A percentile compares a stretch with the other conserved stretches of the same genome.
Conservation (phyloP, 2,888 invertebrate genomes). For the Apodemia hepburni region DNA sequence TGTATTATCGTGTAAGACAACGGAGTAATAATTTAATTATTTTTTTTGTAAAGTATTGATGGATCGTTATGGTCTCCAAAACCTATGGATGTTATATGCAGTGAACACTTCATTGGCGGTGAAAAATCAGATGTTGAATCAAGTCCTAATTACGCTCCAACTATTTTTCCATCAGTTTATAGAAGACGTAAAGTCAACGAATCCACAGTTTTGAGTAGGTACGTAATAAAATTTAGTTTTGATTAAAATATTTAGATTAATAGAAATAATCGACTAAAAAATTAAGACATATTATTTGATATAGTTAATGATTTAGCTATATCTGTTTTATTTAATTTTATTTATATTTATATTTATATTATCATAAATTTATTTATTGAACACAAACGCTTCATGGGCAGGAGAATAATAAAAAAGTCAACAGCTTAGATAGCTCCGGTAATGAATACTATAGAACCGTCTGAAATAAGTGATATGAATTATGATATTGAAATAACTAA, state of each 20-base stretch:
- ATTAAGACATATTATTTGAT: neutral
- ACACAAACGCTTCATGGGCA: too few relatives aligned
- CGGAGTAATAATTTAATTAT: slow-evolving; percentile 6
- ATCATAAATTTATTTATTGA: too few relatives aligned
- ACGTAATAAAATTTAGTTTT: neutral
- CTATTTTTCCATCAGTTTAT: slow-evolving; percentile 15
- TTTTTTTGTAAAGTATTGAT: slow-evolving; percentile 22
- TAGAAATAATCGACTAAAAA: too few relatives aligned
- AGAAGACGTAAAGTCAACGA: neutral
- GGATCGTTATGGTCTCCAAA: slow-evolving; percentile 24
- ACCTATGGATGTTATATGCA: slow-evolving; percentile 21
- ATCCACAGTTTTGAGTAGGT: slow-evolving; percentile 9
- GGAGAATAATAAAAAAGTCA: too few relatives aligned
- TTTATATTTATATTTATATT: too few relatives aligned
- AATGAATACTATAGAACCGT: too few relatives aligned
- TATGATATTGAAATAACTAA: too few relatives aligned
- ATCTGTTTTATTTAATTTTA: neutral
- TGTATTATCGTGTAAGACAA: neutral
- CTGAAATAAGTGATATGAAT: too few relatives aligned
- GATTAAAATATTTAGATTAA: too few relatives aligned
- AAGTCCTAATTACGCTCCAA: slow-evolving; percentile 20
- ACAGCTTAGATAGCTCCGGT: too few relatives aligned
- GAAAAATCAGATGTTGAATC: slow-evolving; percentile 18
- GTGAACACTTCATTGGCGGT: slow-evolving; percentile 27
- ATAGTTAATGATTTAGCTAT: neutral